Evolutionary conservation across 2,113 vertebrate species (phyloP).

Genomic region (Triplophysa rosa): DNA sequence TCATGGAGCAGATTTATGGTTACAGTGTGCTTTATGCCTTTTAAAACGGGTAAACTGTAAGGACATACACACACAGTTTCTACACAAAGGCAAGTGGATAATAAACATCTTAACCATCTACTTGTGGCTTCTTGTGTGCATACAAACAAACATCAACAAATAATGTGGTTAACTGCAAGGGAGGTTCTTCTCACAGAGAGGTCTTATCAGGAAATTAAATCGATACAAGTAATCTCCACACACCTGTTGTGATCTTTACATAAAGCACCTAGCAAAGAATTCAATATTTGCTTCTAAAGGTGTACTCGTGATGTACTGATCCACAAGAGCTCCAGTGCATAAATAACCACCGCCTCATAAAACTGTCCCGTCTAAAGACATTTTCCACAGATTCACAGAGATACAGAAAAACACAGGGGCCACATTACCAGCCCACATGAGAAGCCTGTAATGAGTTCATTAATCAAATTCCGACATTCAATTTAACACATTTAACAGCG

Average conservation of each 20-base stretch:
- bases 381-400: slow-evolving; percentile 41
- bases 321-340: slow-evolving; percentile 16
- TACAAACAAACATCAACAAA: slow-evolving; percentile 8
- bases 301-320: slow-evolving; percentile 12
- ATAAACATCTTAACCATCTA: background rate
- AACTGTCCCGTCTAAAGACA: slow-evolving; percentile 39
- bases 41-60: background rate
- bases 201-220: background rate
- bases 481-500: slow-evolving; percentile 44
- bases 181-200: background rate
- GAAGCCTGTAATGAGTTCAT: slow-evolving; percentile 35
- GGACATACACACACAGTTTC: slow-evolving; percentile 10
- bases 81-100: background rate
- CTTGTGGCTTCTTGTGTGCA: background rate
- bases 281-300: slow-evolving; percentile 44
- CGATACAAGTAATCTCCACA: background rate
- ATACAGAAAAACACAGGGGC: slow-evolving; percentile 35
- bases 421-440: slow-evolving; percentile 49
- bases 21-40: slow-evolving; percentile 6
- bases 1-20: slow-evolving; percentile 9
- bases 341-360: slow-evolving; percentile 41
- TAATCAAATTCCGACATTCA: slow-evolving; percentile 54
- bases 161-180: background rate
- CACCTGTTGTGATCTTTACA: background rate
- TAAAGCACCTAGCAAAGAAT: slow-evolving; percentile 20